Evolutionary conservation across 2,797 vertebrate genomes (phyloP).

Genomic region (Rhinophrynus dorsalis): DNA sequence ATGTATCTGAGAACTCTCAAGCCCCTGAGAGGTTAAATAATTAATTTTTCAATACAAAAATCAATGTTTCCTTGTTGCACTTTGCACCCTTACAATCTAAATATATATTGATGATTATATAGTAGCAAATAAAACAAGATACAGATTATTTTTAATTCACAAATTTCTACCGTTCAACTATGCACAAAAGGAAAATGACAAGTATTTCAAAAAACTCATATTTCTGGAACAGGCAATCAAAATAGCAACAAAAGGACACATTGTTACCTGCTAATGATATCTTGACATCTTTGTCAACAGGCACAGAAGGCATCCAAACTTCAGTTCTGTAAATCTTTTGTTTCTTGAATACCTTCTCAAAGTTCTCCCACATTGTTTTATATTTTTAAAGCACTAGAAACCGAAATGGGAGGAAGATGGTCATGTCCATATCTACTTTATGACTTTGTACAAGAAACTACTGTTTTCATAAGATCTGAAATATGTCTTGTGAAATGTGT

Average conservation of each 20-base stretch:
- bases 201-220: not conserved
- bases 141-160: not conserved
- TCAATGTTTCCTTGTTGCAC: not conserved
- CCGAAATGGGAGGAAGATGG: no score
- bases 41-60: not conserved
- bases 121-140: not conserved
- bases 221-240: not conserved
- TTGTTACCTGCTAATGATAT: not conserved
- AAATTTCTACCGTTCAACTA: not conserved
- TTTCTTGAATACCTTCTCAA: not conserved
- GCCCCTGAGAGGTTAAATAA: no score
- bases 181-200: not conserved
- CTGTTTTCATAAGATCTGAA: no score
- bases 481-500: no score
- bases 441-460: no score
- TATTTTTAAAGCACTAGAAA: no score
- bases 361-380: no score
- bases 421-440: no score
- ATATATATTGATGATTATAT: not conserved
- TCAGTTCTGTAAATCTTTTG: not conserved
- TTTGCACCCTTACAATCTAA: not conserved
- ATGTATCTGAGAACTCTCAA: no score
- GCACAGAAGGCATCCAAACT: not conserved
- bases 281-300: not conserved
- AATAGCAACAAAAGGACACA: not conserved